Conservation (phyloP, 2,113 vertebrate genomes). For the Colinus virginianus region DNA sequence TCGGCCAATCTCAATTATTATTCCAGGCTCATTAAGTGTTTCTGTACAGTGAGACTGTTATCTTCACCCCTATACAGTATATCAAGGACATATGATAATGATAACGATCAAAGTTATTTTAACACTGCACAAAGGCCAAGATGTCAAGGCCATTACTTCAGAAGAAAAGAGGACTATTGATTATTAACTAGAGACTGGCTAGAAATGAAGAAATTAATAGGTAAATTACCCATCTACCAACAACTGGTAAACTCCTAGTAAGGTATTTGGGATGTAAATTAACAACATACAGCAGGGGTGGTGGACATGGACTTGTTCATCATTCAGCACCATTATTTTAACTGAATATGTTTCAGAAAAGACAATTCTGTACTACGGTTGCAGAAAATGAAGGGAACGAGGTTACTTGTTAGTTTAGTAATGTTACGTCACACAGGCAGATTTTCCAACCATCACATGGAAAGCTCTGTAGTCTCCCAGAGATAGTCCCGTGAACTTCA, state of each 20-base stretch:
- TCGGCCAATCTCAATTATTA: conserved; percentile 71
- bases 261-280: conserved; percentile 73
- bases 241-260: conserved; percentile 62
- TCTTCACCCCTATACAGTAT: conserved; percentile 68
- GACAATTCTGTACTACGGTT: background rate
- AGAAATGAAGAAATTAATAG: conserved; percentile 76
- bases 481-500: background rate
- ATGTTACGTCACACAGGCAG: background rate
- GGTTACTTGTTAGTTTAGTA: background rate
- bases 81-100: conserved; percentile 86
- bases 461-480: background rate
- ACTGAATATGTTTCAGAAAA: background rate
- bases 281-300: conserved; percentile 37
- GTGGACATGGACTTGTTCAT: conserved; percentile 55
- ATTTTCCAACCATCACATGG: background rate
- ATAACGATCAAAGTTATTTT: conserved; percentile 81
- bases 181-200: conserved; percentile 78
- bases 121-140: conserved; percentile 78
- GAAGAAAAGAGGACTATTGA: conserved; percentile 81
- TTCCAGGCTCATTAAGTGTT: conserved; percentile 66
- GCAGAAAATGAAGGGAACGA: background rate
- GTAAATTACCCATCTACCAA: conserved; percentile 70
- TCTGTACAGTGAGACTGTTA: conserved; percentile 68
- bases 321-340: conserved; percentile 15
- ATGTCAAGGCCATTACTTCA: conserved; percentile 79